phyloP scores from a whole-genome alignment of 2,888 invertebrate genomes.

The Tenthredo distinguenda region DNA sequence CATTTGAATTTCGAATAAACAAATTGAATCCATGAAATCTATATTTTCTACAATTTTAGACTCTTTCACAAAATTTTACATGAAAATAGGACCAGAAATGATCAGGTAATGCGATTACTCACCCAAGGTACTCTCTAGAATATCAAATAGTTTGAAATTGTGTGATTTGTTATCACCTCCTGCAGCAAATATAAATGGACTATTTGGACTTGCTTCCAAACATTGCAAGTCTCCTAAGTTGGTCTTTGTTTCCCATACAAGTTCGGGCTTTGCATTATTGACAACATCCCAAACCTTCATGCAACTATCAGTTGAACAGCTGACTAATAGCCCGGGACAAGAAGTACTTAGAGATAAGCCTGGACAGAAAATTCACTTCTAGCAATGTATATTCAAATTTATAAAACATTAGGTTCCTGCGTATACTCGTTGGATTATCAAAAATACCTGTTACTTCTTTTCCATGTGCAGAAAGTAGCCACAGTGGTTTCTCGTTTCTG shows the following conservation, averaged over 20 bases:
- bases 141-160: constrained; percentile 86
- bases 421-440: not conserved
- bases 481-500: constrained; percentile 81
- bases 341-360: constrained; percentile 87
- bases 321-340: constrained; percentile 88
- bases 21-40: not conserved
- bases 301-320: constrained; percentile 89
- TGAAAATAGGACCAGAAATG: not conserved
- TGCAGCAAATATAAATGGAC: constrained; percentile 88
- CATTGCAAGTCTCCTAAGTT: constrained; percentile 88
- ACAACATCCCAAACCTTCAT: constrained; percentile 92
- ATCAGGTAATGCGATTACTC: constrained; percentile 57
- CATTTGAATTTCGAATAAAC: not conserved
- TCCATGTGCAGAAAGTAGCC: constrained; percentile 88
- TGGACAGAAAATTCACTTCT: constrained; percentile 65
- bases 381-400: constrained; percentile 16
- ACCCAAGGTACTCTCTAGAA: constrained; percentile 82
- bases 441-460: constrained; percentile 90
- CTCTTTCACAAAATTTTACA: not conserved
- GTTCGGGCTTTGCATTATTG: constrained; percentile 67
- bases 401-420: not conserved
- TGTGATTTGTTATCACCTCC: constrained; percentile 92
- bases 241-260: constrained; percentile 80
- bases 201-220: constrained; percentile 89
- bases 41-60: not conserved